These are phyloP conservation scores for Actinia tenebrosa DNA, from an alignment of 64 coral and sea anemone genomes.

Conservation along the genomic window DNA sequence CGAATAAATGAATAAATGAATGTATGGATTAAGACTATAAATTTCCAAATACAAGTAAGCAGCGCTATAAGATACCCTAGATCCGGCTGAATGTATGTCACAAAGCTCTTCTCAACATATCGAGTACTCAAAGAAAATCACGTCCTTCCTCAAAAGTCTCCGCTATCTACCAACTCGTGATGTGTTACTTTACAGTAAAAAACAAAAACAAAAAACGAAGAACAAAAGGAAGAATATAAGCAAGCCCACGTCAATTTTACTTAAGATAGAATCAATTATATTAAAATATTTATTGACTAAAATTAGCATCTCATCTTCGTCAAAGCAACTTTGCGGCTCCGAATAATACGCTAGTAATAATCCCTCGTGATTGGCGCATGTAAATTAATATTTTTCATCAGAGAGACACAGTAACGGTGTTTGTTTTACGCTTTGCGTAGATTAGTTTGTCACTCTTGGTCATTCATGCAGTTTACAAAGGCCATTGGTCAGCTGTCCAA, in stretches of 20 bases:
- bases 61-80: not conserved
- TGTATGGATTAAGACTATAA: no score
- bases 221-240: not conserved
- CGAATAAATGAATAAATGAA: no score
- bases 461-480: not conserved
- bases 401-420: not conserved
- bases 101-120: not conserved
- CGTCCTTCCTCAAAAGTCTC: not conserved
- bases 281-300: constrained; percentile 1
- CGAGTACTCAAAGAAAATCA: not conserved
- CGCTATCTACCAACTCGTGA: not conserved
- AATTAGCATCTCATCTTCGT: not conserved
- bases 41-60: not conserved
- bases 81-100: not conserved
- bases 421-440: not conserved
- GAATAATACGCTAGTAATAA: not conserved
- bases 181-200: not conserved
- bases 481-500: constrained; percentile 31
- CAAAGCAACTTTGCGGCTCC: not conserved
- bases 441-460: not conserved
- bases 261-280: not conserved
- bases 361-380: not conserved
- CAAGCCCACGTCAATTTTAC: not conserved
- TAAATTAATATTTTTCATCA: not conserved
- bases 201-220: not conserved